Evolutionary conservation across 2,113 vertebrate species (phyloP).

Genomic region (Helogale parvula): DNA sequence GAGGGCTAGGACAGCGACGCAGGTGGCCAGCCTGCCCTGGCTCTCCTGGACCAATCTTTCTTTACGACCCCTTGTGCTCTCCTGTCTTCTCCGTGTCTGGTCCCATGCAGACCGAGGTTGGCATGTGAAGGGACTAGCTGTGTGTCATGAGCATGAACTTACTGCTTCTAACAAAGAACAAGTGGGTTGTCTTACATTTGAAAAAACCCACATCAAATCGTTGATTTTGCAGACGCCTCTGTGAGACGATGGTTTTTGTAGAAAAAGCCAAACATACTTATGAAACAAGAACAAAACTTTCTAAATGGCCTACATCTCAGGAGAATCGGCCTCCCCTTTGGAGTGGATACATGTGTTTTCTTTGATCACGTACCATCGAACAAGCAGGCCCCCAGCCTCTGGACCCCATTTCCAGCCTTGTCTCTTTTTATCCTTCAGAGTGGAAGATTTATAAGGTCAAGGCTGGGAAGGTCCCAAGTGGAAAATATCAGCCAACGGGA

Average conservation of each 20-base stretch:
- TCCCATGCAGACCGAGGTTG: neutral
- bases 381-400: neutral
- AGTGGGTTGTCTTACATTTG: neutral
- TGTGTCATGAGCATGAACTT: neutral
- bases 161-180: neutral
- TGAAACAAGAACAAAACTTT: neutral
- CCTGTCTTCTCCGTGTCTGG: neutral
- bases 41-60: too few species aligned
- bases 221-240: neutral
- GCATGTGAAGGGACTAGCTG: neutral
- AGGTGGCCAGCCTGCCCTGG: too few species aligned
- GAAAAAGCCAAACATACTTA: neutral
- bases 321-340: neutral
- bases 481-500: too few species aligned
- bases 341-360: neutral
- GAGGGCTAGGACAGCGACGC: accelerated
- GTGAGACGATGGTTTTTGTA: neutral
- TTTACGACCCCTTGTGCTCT: neutral
- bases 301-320: too few species aligned
- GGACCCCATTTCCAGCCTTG: neutral
- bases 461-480: accelerated
- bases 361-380: accelerated
- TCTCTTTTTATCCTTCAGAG: neutral
- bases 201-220: neutral
- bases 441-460: neutral